Percentiles rank a stretch among this genome's conserved stretches.
Evolutionary conservation across 2,888 invertebrate species (phyloP).

Genomic region (Apamea anceps): DNA sequence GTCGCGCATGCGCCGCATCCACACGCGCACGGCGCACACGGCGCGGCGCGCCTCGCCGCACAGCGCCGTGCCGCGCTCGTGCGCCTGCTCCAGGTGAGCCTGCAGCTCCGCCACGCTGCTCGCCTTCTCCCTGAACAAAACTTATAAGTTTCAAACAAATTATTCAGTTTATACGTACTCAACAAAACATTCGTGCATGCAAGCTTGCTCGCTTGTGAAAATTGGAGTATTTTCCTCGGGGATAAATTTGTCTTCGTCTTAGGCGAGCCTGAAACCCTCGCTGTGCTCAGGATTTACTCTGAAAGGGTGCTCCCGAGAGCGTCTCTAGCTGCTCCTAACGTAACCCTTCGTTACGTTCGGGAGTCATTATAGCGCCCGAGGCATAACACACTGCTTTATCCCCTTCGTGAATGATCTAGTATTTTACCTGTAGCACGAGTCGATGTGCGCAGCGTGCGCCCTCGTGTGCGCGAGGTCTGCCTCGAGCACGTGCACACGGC

Average conservation of each 20-base stretch:
- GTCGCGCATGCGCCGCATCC: conserved; percentile 69
- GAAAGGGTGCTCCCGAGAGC: not conserved
- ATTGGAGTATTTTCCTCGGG: not conserved
- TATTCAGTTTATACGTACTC: not conserved
- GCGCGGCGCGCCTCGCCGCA: conserved; percentile 78
- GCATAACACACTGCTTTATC: not conserved
- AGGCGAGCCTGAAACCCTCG: not conserved
- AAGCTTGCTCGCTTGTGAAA: too few relatives aligned
- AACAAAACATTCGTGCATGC: too few relatives aligned
- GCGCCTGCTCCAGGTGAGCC: conserved; percentile 76
- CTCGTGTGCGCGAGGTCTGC: conserved; percentile 67
- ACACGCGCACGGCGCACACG: conserved; percentile 71
- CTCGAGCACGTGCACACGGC: conserved; percentile 67
- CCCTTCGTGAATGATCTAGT: not conserved
- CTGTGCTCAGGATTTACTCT: not conserved
- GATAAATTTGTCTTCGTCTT: not conserved
- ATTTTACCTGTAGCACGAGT: conserved; percentile 69
- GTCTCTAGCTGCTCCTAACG: too few relatives aligned
- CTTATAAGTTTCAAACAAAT: not conserved
- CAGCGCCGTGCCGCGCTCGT: conserved; percentile 78
- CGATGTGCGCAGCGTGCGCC: conserved; percentile 67
- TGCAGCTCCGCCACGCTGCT: conserved; percentile 68
- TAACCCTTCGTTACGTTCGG: not conserved
- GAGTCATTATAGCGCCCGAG: not conserved
- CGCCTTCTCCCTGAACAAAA: conserved; percentile 70